Evolutionary conservation across 2,113 vertebrate species (phyloP).

Genomic region (Mormoops blainvillei): DNA sequence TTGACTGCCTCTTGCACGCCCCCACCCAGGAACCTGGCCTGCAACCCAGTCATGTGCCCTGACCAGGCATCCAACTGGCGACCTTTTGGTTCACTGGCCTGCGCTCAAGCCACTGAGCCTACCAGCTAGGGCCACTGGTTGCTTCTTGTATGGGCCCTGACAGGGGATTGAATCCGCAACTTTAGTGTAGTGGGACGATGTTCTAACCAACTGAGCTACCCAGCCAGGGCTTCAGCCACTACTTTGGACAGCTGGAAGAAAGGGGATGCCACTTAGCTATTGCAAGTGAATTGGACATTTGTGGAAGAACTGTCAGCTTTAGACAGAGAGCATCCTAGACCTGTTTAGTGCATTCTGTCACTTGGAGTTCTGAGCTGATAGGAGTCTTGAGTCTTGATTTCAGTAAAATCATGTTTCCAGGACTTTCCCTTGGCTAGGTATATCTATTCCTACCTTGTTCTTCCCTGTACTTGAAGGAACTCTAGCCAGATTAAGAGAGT

Average conservation of each 20-base stretch:
- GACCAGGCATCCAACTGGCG: no score
- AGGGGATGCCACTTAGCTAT: background rate
- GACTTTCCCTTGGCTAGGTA: background rate
- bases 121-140: no score
- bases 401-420: background rate
- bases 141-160: no score
- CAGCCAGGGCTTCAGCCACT: background rate
- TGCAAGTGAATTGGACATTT: background rate
- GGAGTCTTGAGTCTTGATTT: background rate
- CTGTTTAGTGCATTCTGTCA: background rate
- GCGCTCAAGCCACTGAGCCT: no score
- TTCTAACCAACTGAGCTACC: no score
- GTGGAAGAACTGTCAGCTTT: background rate
- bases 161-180: no score
- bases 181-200: no score
- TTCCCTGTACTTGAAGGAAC: background rate
- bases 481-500: background rate
- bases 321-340: background rate
- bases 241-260: background rate
- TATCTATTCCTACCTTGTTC: background rate
- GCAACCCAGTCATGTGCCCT: no score
- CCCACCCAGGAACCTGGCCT: no score
- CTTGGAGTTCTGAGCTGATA: background rate
- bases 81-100: no score
- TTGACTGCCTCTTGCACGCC: no score